Evolutionary conservation across 2,113 vertebrate species (phyloP), one percentile per base, ranked within the genome.

Genomic region (Anoura caudifer): DNA sequence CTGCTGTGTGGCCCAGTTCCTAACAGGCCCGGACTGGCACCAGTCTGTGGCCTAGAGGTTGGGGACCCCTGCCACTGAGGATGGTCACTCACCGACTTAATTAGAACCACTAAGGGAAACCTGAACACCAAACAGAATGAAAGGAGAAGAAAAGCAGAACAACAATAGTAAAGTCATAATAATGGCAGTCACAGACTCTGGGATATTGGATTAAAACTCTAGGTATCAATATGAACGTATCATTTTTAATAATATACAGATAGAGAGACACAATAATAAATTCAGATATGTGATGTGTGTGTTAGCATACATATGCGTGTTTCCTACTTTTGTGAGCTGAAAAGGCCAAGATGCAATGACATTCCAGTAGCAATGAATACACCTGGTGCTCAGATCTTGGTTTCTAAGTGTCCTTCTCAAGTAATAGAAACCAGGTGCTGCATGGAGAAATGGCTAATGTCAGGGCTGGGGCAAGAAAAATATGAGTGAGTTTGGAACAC

Each of bases 181-280:
- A 65, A 73, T 14, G n/a, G 43, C 56, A 63, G 50, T 79, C 14
- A 70, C 28, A 81, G 52, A 81, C 15, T 36, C 41, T 31, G 22
- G 36, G 24, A 41, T 36, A 41, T 2, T 76, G n/a, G n/a, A n/a
- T 63, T 79, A 6, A 43, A 81, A 91, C 11, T 15, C 2, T 15
- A 92, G 61, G 59, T 36, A 69, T 73, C 69, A 79, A 56, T 63
- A 20, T 33, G 26, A 89, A 91, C 38, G 75, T 43, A 80, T 16
- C n/a, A 1, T 52, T 94, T 94, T 95, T 76, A 87, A 43, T 90
- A 95, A 88, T 14, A 75, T 15, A 77, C 28, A 83, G 73, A 93
- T 38, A 33, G 26, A 73, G 2, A 92, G 45, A 83, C 4, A 59
- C 0, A 52, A 59, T 72, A 83, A 85, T 90, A 85, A 43, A 67